Evolutionary conservation across 2,888 invertebrate genomes (phyloP), one percentile per base, ranked within the genome.

Genomic region (Bruchidius siliquastri): DNA sequence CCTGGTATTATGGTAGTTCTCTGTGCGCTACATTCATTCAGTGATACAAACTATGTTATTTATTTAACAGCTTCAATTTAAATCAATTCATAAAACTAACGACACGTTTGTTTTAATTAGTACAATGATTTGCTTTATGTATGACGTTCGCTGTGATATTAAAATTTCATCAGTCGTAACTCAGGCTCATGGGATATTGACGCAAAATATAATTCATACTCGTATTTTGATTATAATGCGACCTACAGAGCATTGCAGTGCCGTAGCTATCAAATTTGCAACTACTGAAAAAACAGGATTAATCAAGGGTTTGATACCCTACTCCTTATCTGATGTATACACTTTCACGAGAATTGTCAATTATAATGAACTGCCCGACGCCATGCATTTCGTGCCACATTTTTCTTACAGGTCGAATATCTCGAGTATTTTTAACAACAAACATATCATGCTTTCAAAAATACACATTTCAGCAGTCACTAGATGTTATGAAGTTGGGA

Each of bases 71-170:
- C 49, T 49, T 49, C 18, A 10, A 71, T 74, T 72, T 72, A 72
- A 72, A 72, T 74, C 72, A 74, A 74, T 74, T 70, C 68, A 72
- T 71, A 71, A 22, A 68, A 74, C 71, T 70, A 74, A 74, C 71
- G 72, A 72, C 69, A 69, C 49, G 74, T 68, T 72, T 72, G 70
- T 74, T 74, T 72, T 72, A 74, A 74, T 74, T 74, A 74, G 70
- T n/a, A 70, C 68, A 72, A 72, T 74, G 72, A 72, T 72, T n/a
- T 68, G 68, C 22, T 21, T 68, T 68, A 68, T 68, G 4, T 68
- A 68, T 68, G 20, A 20, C 68, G 21, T 13, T 49, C 18, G 49
- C 1, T 68, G 21, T 20, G 22, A 21, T 68, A 68, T 68, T 68
- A 22, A 68, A 68, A 68, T 68, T 68, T 21, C 68, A 68, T 68